Evolutionary conservation across 1,140 invertebrate genomes (phyloP).

Genomic region (Mactra quadrangularis): DNA sequence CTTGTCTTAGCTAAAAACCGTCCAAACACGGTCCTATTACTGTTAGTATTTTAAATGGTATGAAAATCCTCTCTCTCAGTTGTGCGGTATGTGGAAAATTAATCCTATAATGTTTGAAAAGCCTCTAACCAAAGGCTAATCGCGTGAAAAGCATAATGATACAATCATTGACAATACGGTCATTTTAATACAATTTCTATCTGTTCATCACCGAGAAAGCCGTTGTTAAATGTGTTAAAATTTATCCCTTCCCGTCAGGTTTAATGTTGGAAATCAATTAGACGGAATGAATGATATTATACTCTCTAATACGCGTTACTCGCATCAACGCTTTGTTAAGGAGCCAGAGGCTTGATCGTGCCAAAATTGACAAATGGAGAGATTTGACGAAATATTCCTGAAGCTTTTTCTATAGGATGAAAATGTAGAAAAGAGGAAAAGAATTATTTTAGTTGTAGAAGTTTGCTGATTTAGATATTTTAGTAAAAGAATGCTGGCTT

Average conservation of each 20-base stretch:
- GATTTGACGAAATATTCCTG: too few relatives aligned
- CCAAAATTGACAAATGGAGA: slow-evolving; percentile 39
- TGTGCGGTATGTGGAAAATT: slow-evolving; percentile 15
- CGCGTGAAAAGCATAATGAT: slow-evolving; percentile 44
- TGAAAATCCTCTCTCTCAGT: not conserved
- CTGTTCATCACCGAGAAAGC: slow-evolving; percentile 18
- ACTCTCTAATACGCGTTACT: slow-evolving; percentile 30
- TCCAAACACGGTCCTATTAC: too few relatives aligned
- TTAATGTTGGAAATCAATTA: slow-evolving; percentile 56
- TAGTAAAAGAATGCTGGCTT: too few relatives aligned
- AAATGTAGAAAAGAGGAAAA: too few relatives aligned
- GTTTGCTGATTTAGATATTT: too few relatives aligned
- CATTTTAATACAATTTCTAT: slow-evolving; percentile 26
- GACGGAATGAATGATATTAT: slow-evolving; percentile 56
- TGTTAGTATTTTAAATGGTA: too few relatives aligned
- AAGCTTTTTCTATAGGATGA: too few relatives aligned
- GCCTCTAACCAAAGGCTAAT: slow-evolving; percentile 29
- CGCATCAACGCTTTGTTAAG: slow-evolving; percentile 36
- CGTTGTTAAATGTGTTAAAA: slow-evolving; percentile 56
- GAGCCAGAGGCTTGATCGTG: slow-evolving; percentile 30
- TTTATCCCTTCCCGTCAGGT: slow-evolving; percentile 46
- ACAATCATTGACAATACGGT: slow-evolving; percentile 19
- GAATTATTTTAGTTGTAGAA: too few relatives aligned
- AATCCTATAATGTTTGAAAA: slow-evolving; percentile 31
- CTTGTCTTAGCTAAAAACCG: too few relatives aligned